Evolutionary conservation across 2,113 vertebrate species (phyloP), one percentile per base, ranked within the genome.

Genomic region (Cyanistes caeruleus): DNA sequence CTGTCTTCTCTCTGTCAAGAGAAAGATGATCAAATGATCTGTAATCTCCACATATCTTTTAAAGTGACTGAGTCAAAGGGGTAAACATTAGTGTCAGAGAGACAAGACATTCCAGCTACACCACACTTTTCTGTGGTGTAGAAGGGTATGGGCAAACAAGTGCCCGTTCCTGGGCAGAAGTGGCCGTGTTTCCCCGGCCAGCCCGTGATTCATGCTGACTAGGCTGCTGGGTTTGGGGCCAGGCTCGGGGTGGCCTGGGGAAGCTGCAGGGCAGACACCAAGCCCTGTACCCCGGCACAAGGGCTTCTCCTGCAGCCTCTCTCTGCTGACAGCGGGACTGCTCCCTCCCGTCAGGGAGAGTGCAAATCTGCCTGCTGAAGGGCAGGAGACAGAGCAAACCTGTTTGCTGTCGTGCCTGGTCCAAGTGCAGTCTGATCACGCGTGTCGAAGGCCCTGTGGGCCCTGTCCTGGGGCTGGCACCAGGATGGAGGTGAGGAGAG

Each of bases 341-440:
- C 49, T 53, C 37, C 63, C 13, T 35, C 14, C 46, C 16, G 2
- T 0, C 1, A 69, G 72, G 43, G 20, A 77, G 31, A 25, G 64
- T 17, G 55, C 46, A 13, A 7, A 18, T 30, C 37, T 43, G 23
- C 49, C 60, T 33, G 43, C 30, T 25, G 9, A 84, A 30, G 52
- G 53, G 56, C 53, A 80, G n/a, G 7, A 43, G 53, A 59, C 46
- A n/a, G 27, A 84, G 25, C 59, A 65, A 30, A 52, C 10, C 9
- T 0, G 0, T 37, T 30, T 20, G 21, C 69, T 2, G 3, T 1
- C 33, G 63, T 3, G 27, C 39, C 16, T 0, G 7, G 52, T 0
- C 7, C 15, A 67, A 52, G 15, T 1, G 5, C 39, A 4, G 9
- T 1, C 37, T 1, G 2, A 15, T 22, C 48, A 21, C 35, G 7